Evolutionary conservation across 2,888 invertebrate genomes (phyloP), one percentile per base, ranked within the genome.

Genomic region (Leucophenga maculata): DNA sequence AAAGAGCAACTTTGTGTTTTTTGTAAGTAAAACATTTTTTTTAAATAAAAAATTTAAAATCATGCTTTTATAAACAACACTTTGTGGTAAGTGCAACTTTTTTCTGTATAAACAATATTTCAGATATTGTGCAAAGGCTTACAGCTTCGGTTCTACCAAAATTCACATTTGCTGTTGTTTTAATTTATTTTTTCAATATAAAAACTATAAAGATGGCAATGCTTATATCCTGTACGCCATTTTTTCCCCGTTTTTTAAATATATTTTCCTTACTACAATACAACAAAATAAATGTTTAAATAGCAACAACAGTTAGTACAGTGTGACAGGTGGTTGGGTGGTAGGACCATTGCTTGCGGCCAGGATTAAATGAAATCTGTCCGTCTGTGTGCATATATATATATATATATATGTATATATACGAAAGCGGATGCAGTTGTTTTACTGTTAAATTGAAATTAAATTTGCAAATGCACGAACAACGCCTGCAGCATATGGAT

Each of bases 361-460:
- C 55, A 22, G 20, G 26, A 32, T 59, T n/a, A 59, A 59, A 59
- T 59, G 59, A 14, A 59, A 59, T 59, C 59, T 50, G 50, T 50
- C 50, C 16, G 50, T n/a, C 6, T 50, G 50, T 16, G 16, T n/a
- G 13, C n/a, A n/a, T n/a, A n/a, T n/a, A n/a, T n/a, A n/a, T n/a
- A n/a, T n/a, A n/a, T n/a, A n/a, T n/a, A n/a, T n/a, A 32, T 48
- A n/a, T 48, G 50, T 18, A 16, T n/a, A 14, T 50, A 13, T 59
- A 16, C 54, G 6, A 59, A 31, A 59, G 31, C 32, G 59, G 59
- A 59, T 31, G 26, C 59, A 59, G 59, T 59, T 59, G 32, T 59
- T 59, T 59, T 59, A 32, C 59, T n/a, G 26, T 59, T 59, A 59
- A 59, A 59, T 59, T 59, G 32, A 59, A 59, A 59, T 59, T 16